phyloP scores from a whole-genome alignment of 2,888 invertebrate genomes.

The Cyrtodaria siliqua region DNA sequence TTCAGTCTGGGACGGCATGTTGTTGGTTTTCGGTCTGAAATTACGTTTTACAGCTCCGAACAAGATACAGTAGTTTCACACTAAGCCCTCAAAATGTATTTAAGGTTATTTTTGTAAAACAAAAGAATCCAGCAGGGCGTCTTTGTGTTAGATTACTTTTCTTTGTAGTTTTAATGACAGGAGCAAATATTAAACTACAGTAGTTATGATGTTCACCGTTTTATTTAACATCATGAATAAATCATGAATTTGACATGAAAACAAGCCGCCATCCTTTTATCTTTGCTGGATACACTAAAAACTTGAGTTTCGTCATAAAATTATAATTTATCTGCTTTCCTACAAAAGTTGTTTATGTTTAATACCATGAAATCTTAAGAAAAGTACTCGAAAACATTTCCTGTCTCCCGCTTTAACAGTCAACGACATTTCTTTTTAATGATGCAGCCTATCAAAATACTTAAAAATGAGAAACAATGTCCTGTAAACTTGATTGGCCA shows the following conservation, averaged over 20 bases:
- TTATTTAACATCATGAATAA: constrained; percentile 40
- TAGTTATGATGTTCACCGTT: constrained; percentile 3
- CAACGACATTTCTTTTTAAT: too few relatives aligned
- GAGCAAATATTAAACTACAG: constrained; percentile 8
- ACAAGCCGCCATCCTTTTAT: constrained; percentile 54
- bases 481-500: too few relatives aligned
- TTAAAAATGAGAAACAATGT: too few relatives aligned
- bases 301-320: constrained; percentile 62
- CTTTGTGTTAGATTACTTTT: neutral
- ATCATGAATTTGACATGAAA: constrained; percentile 55
- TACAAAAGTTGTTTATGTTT: constrained; percentile 30
- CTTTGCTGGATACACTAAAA: constrained; percentile 45
- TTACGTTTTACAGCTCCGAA: too few relatives aligned
- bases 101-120: too few relatives aligned
- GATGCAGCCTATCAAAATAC: too few relatives aligned
- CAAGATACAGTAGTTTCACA: too few relatives aligned
- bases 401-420: constrained; percentile 22
- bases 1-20: too few relatives aligned
- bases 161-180: neutral
- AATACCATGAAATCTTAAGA: constrained; percentile 23
- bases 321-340: constrained; percentile 57
- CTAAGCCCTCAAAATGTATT: too few relatives aligned
- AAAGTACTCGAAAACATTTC: constrained; percentile 33
- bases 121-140: too few relatives aligned
- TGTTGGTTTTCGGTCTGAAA: too few relatives aligned